Percentiles rank a stretch among this genome's conserved stretches.
Conservation (phyloP, 2,888 invertebrate species). For the Morinoia aosen region DNA sequence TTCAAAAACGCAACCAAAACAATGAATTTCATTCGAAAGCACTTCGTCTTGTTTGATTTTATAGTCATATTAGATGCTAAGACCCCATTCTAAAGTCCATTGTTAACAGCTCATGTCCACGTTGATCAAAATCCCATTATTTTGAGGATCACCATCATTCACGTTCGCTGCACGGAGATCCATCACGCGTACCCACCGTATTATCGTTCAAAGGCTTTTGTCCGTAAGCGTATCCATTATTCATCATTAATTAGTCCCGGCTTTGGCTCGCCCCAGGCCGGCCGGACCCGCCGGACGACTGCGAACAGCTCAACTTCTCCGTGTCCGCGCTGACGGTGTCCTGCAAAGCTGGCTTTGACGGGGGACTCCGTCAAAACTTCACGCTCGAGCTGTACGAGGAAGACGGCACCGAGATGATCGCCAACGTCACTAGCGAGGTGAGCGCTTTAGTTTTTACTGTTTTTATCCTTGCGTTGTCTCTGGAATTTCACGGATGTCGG, state of each 20-base stretch:
- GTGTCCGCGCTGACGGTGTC: background rate
- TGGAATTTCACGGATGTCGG: background rate
- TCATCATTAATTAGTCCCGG: background rate
- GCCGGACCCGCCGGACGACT: constrained; percentile 38
- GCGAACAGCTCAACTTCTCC: constrained; percentile 42
- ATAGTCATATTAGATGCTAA: background rate
- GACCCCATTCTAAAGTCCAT: background rate
- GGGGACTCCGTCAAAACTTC: constrained; percentile 11
- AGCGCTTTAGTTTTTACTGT: background rate
- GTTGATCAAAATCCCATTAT: background rate
- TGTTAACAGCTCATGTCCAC: background rate
- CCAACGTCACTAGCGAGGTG: constrained; percentile 37
- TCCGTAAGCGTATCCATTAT: constrained; percentile 15
- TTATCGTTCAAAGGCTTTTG: background rate
- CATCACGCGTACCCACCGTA: background rate
- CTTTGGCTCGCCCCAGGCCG: constrained; percentile 25
- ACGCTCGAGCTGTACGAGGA: constrained; percentile 33
- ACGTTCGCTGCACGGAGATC: background rate
- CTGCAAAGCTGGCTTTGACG: constrained; percentile 47
- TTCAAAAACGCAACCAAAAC: background rate
- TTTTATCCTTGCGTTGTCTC: background rate
- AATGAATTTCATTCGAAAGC: background rate
- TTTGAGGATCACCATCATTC: background rate
- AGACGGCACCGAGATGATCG: background rate
- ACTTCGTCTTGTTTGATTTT: background rate